phyloP scores from a whole-genome alignment of 1,140 invertebrate genomes.

The Heliconius melpomene region DNA sequence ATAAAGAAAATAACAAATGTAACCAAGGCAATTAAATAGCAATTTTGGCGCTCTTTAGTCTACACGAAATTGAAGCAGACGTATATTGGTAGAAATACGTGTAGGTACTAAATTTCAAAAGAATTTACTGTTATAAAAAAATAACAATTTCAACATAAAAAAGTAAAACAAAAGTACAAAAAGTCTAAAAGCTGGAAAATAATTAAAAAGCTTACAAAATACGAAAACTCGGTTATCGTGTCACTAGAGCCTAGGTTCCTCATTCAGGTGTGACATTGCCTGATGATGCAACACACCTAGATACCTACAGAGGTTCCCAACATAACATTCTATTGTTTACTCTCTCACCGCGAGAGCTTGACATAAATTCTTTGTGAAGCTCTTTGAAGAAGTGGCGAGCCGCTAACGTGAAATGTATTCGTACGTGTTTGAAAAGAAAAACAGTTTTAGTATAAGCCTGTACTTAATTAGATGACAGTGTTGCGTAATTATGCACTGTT shows the following conservation, averaged over 20 bases:
- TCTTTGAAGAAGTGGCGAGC: conserved; percentile 50
- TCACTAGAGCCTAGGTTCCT: neutral
- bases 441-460: neutral
- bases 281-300: neutral
- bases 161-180: neutral
- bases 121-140: too few species aligned
- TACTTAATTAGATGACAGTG: neutral
- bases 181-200: neutral
- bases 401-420: conserved; percentile 41
- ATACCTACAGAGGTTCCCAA: conserved; percentile 33
- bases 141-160: neutral
- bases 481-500: neutral
- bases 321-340: conserved; percentile 51
- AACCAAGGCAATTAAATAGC: too few species aligned
- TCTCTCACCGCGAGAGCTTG: conserved; percentile 46
- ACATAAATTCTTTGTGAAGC: conserved; percentile 63
- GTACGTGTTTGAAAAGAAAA: conserved; percentile 20
- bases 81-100: too few species aligned
- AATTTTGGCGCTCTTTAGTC: too few species aligned
- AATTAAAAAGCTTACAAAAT: neutral
- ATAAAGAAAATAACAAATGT: too few species aligned
- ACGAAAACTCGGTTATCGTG: neutral
- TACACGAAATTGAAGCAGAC: too few species aligned
- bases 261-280: conserved; percentile 6
- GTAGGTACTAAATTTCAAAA: too few species aligned